Conservation (phyloP, 23 tunicate species). For the Trididemnum nubilum region DNA sequence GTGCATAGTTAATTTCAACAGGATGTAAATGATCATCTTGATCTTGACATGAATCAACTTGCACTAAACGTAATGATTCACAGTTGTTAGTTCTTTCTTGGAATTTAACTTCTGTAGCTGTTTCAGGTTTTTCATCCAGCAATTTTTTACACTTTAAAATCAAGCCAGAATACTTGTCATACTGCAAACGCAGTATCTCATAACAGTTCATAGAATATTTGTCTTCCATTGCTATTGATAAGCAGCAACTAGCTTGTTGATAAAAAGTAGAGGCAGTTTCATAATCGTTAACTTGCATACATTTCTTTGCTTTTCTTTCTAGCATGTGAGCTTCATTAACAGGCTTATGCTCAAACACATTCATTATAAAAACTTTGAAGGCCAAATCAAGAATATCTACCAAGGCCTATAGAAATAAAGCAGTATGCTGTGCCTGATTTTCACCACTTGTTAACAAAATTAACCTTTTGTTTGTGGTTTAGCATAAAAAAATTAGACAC, state of each 20-base stretch:
- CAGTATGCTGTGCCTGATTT: no score
- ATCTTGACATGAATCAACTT: background rate
- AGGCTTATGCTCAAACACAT: slow-evolving; percentile 13
- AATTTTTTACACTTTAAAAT: background rate
- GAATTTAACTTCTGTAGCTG: background rate
- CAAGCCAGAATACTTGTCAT: background rate
- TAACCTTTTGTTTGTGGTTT: no score
- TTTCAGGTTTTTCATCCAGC: background rate
- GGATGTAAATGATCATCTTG: no score
- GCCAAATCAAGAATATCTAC: no score
- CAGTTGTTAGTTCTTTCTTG: background rate
- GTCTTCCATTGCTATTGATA: background rate
- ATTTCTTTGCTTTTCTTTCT: background rate
- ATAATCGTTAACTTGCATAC: background rate
- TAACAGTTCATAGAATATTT: background rate
- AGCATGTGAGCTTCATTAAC: background rate
- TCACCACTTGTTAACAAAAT: no score
- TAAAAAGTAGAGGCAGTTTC: background rate
- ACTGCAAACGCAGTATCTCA: background rate
- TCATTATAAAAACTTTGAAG: background rate
- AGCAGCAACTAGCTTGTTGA: background rate
- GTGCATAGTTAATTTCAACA: no score
- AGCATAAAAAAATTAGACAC: no score
- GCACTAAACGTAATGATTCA: background rate
- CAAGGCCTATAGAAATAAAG: no score